Evolutionary conservation across 1,140 invertebrate genomes (phyloP), one percentile per base, ranked within the genome.

Genomic region (Sycophaga agraensis): DNA sequence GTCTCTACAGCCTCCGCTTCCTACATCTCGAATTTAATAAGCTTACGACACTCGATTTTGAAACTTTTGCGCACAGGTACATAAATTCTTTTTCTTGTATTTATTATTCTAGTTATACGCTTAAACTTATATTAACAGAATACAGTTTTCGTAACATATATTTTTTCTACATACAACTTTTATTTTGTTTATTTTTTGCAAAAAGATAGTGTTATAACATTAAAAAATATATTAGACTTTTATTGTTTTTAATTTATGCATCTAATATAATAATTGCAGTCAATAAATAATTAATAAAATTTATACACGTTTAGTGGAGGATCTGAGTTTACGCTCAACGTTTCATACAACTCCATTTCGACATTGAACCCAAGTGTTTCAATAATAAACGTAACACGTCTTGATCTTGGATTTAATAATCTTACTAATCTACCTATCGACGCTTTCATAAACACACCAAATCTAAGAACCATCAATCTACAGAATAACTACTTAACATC

Each of bases 361-460:
- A 48, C 55, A 0, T 71, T 81, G 35, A 70, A 75, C 43, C 68
- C 71, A 5, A 71, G 68, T n/a, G 64, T 61, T 0, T 59, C 66
- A 0, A 64, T 73, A 7, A 75, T 69, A 0, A 80, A 80, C 70
- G 63, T 81, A 1, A 80, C 77, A 0, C 70, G 72, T 2, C 81
- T 95, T 31, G 91, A 91, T 75, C 77, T 95, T 68, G 91, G 91
- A 55, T 88, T 88, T 62, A 93, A 93, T 66, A 86, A 89, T 66
- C 80, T 95, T 21, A 85, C 81, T 17, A 76, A 83, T 14, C 71
- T 95, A 31, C 82, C 86, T 1, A 82, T 82, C 1, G 82, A 87
- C 28, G 84, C 87, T 11, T 93, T 92, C 66, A 71, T 79, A 24
- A 88, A 87, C 24, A 85, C 89, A 28, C 77, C 79, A 0, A 86